These are phyloP conservation scores for Ophioninae sp. DNA, from an alignment of 2,888 invertebrate genomes.

Conservation along the genomic window DNA sequence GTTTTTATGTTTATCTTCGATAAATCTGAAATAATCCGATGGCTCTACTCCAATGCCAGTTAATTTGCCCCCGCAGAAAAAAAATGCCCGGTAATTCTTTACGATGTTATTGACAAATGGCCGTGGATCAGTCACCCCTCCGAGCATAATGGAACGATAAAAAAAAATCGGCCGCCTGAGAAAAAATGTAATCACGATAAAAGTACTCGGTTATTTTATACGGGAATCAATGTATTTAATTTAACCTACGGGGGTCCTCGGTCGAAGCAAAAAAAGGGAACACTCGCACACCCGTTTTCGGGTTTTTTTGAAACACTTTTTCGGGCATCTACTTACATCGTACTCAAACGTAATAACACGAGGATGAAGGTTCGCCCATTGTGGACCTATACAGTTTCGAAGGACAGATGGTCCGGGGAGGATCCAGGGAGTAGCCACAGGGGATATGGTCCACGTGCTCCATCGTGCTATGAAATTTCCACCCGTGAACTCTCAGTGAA, in stretches of 20 bases:
- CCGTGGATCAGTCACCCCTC: background rate
- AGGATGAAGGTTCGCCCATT: slow-evolving; percentile 37
- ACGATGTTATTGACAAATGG: slow-evolving; percentile 29
- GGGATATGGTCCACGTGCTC: slow-evolving; percentile 22
- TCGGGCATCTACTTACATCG: slow-evolving; percentile 47
- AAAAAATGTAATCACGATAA: slow-evolving; percentile 50
- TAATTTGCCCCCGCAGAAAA: background rate
- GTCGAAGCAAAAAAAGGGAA: background rate
- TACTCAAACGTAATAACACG: slow-evolving; percentile 53
- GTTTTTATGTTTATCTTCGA: background rate
- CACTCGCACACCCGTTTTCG: slow-evolving; percentile 18
- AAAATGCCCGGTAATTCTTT: slow-evolving; percentile 6
- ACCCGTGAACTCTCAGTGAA: background rate
- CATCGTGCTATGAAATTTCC: slow-evolving; percentile 33
- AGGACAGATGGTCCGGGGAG: slow-evolving; percentile 54
- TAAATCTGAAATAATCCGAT: background rate
- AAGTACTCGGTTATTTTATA: slow-evolving; percentile 48
- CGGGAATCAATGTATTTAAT: slow-evolving; percentile 44
- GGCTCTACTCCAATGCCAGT: background rate
- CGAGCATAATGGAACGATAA: slow-evolving; percentile 11
- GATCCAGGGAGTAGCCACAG: slow-evolving; percentile 34
- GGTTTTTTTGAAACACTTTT: slow-evolving; percentile 40
- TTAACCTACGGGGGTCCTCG: slow-evolving; percentile 27
- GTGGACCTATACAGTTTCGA: slow-evolving; percentile 20
- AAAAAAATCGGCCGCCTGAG: slow-evolving; percentile 18